Evolutionary conservation across 2,888 invertebrate species (phyloP).

Genomic region (Meliscaeva auricollis): DNA sequence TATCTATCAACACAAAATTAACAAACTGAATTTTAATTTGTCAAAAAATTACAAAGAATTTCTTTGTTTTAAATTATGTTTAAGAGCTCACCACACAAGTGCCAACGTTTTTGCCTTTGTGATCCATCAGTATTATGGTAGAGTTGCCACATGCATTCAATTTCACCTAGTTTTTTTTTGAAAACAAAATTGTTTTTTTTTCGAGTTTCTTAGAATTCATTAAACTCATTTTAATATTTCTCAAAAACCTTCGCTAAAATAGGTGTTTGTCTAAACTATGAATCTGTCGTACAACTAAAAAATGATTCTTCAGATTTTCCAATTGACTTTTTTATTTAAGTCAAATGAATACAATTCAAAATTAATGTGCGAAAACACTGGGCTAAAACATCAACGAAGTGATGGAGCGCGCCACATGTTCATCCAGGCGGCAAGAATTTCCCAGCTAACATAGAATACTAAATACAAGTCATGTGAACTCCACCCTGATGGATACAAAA

Average conservation of each 20-base stretch:
- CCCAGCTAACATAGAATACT: constrained; percentile 57
- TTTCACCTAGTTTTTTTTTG: neutral
- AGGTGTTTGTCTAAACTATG: too few species aligned
- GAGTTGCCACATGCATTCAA: neutral
- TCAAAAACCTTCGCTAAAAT: too few species aligned
- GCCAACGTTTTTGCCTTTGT: neutral
- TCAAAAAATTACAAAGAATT: constrained; percentile 20
- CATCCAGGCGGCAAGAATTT: constrained; percentile 67
- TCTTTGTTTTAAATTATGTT: constrained; percentile 12
- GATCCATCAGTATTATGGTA: neutral
- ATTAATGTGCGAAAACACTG: neutral
- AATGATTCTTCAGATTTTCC: neutral
- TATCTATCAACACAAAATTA: constrained; percentile 10
- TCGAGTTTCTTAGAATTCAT: too few species aligned
- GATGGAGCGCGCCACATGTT: constrained; percentile 76
- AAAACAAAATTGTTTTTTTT: neutral
- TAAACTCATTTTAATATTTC: too few species aligned
- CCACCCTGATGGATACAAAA: constrained; percentile 11
- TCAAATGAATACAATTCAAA: neutral
- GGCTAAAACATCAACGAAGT: constrained; percentile 36
- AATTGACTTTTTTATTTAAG: neutral
- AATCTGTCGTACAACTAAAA: too few species aligned
- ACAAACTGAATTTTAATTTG: constrained; percentile 13
- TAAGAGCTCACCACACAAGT: neutral
- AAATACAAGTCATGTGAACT: constrained; percentile 64